Percentiles rank a stretch among this genome's conserved stretches.
Conservation (phyloP, 2,797 vertebrate genomes). For the Anniella stebbinsi region DNA sequence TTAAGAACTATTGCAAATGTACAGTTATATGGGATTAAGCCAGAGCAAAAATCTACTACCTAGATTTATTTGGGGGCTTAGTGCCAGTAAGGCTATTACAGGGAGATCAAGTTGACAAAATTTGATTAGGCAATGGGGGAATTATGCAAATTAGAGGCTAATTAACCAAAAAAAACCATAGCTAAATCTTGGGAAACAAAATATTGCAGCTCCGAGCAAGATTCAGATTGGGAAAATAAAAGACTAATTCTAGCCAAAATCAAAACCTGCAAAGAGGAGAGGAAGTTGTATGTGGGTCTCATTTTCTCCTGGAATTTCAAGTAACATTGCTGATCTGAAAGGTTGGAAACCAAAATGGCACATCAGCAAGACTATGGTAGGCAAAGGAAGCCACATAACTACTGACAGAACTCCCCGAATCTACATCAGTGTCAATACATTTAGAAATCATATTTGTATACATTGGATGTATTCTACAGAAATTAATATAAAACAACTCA, state of each 20-base stretch:
- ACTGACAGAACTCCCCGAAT: constrained; percentile 29
- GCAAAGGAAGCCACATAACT: constrained; percentile 10
- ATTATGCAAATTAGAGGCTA: constrained; percentile 45
- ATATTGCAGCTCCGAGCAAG: constrained; percentile 25
- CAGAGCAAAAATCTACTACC: constrained; percentile 29
- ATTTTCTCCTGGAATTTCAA: constrained; percentile 38
- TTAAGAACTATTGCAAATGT: not conserved
- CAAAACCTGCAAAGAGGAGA: not conserved
- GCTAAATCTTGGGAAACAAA: constrained; percentile 53
- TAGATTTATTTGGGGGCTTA: constrained; percentile 42
- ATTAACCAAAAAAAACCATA: constrained; percentile 37
- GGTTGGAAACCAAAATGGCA: constrained; percentile 36
- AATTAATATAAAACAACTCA: constrained; percentile 6
- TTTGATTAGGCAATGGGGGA: constrained; percentile 51
- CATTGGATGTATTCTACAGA: constrained; percentile 34
- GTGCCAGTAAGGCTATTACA: constrained; percentile 21
- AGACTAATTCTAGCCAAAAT: constrained; percentile 12
- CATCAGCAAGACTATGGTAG: constrained; percentile 23
- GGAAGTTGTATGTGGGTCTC: not conserved
- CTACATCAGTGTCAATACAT: constrained; percentile 21
- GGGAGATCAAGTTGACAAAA: constrained; percentile 36
- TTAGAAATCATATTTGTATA: not conserved
- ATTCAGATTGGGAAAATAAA: constrained; percentile 17
- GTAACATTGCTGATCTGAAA: constrained; percentile 35
- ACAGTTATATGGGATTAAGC: constrained; percentile 36